Evolutionary conservation across 2,113 vertebrate genomes (phyloP).

Genomic region (Syngnathus typhle): DNA sequence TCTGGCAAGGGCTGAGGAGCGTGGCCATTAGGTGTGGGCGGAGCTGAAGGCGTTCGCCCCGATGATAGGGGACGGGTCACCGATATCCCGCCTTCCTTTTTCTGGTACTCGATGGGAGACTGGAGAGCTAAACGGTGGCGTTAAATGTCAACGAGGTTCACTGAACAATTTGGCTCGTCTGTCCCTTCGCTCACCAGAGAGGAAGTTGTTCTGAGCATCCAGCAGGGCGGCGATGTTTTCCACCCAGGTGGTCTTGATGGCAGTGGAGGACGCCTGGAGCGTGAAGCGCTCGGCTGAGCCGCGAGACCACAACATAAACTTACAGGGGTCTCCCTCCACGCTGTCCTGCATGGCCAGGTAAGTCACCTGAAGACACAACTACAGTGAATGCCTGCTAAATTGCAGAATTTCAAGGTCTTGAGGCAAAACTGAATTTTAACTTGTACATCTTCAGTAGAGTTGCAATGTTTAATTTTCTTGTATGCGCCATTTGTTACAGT

Average conservation of each 20-base stretch:
- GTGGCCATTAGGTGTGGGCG: constrained; percentile 89
- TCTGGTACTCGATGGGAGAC: constrained; percentile 95
- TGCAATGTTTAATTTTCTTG: too few species aligned
- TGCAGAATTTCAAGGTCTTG: not conserved
- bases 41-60: constrained; percentile 74
- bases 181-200: constrained; percentile 76
- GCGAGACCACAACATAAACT: constrained; percentile 85
- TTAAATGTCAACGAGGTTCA: not conserved
- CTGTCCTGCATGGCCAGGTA: constrained; percentile 89
- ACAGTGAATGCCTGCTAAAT: not conserved
- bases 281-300: constrained; percentile 87
- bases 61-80: constrained; percentile 78
- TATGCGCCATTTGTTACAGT: too few species aligned
- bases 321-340: constrained; percentile 87
- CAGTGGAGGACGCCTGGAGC: constrained; percentile 86
- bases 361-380: constrained; percentile 77
- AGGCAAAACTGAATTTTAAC: not conserved
- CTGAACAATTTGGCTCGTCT: too few species aligned
- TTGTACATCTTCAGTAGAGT: too few species aligned
- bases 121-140: constrained; percentile 77
- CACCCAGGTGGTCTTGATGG: constrained; percentile 89
- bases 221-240: constrained; percentile 85
- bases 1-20: constrained; percentile 77
- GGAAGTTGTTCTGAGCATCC: constrained; percentile 90
- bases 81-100: constrained; percentile 76